Conservation (phyloP, 1,140 invertebrate genomes). For the Pseudomyrmex concolor region DNA sequence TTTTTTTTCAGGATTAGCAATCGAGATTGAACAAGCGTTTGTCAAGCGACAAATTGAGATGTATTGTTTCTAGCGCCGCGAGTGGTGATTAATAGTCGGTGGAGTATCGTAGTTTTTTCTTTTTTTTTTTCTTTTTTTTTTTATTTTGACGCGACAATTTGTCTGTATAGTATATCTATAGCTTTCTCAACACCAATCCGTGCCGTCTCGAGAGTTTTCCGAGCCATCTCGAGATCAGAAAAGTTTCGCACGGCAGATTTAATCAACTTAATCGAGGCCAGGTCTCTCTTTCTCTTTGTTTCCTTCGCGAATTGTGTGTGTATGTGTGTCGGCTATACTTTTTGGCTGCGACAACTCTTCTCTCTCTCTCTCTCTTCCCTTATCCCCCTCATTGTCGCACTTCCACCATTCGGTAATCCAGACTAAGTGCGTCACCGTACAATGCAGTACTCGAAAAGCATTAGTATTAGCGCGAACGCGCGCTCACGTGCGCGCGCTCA, state of each 20-base stretch:
- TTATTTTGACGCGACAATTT: background rate
- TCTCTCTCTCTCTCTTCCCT: background rate
- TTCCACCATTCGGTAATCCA: slow-evolving; percentile 42
- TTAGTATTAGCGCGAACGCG: slow-evolving; percentile 41
- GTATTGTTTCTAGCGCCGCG: background rate
- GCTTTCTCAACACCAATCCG: background rate
- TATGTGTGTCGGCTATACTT: slow-evolving; percentile 16
- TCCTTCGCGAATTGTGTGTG: no score
- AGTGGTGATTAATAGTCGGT: background rate
- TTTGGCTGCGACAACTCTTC: slow-evolving; percentile 18
- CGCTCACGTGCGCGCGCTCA: slow-evolving; percentile 3
- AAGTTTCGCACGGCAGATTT: slow-evolving; percentile 58
- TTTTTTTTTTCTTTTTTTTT: no score
- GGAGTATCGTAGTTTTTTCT: no score
- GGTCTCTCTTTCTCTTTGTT: background rate
- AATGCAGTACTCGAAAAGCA: slow-evolving; percentile 51
- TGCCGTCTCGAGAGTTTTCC: background rate
- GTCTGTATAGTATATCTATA: background rate
- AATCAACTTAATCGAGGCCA: slow-evolving; percentile 71
- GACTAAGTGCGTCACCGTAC: slow-evolving; percentile 42
- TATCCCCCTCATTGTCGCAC: background rate
- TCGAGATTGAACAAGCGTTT: background rate
- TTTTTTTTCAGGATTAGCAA: no score
- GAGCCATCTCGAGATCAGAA: slow-evolving; percentile 66
- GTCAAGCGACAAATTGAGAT: background rate